Conservation (phyloP, 2,113 vertebrate species). For the Bambusicola thoracicus region DNA sequence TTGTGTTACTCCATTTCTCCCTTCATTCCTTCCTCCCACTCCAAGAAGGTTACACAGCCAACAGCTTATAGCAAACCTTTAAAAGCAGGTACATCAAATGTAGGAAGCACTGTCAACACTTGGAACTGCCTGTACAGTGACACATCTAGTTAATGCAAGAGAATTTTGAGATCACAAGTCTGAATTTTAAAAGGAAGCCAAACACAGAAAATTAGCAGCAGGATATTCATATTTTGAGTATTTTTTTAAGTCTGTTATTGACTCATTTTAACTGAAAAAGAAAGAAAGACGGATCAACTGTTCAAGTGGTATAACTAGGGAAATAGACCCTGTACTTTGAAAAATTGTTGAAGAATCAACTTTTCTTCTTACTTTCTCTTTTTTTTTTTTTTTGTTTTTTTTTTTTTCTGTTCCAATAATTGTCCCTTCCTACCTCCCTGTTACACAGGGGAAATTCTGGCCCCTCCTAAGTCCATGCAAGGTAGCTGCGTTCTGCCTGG, state of each 20-base stretch:
- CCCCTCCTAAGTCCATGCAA: background rate
- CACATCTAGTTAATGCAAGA: background rate
- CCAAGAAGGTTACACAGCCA: fast-evolving
- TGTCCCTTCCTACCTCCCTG: background rate
- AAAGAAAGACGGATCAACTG: background rate
- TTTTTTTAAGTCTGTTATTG: background rate
- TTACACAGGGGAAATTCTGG: background rate
- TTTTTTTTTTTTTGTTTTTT: background rate
- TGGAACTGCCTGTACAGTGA: background rate
- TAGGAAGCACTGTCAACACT: background rate
- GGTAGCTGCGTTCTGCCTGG: background rate
- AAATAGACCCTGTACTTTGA: background rate
- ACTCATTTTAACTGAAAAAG: background rate
- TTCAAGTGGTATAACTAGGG: background rate
- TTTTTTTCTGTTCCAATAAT: background rate
- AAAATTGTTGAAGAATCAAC: background rate
- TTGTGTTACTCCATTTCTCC: background rate
- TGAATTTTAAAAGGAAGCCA: background rate
- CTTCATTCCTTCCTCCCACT: background rate
- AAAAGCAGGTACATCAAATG: background rate
- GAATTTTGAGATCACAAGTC: background rate
- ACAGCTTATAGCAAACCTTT: background rate
- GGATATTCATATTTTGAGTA: background rate
- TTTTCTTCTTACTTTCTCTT: background rate
- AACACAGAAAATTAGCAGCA: background rate